Base-by-base conservation (phyloP, 2,113 vertebrate genomes). In the Vireo altiloquus region DNA sequence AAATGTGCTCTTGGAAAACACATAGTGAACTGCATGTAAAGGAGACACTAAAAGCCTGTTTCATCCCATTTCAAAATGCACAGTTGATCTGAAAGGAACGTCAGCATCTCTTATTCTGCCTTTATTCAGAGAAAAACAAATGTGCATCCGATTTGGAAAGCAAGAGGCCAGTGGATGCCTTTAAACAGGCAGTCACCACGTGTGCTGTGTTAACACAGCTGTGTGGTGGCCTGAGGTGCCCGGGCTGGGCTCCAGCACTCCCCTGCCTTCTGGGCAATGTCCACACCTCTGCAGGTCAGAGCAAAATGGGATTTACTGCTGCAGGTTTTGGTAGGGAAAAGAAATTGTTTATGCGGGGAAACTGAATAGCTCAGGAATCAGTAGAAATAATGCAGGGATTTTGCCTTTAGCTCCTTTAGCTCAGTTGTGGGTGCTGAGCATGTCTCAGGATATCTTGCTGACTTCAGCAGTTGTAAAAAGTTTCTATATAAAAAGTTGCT, bases 11-110 rank as follows among this genome's bases (percentile, higher is more conserved):
- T 93, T 92, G 82, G 80, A 96, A 91, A 95, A 90, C 86, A 35
- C 89, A 46, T 15, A 94, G 91, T 74, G 87, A 96, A 82, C 82
- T 95, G 82, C 89, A 93, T 97, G 87, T 95, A 91, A 94, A 96
- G 91, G 54, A 94, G 91, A 90, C 40, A 63, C 91, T 93, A 95
- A 94, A 92, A 97, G 91, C 90, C 76, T 80, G 70, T 56, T 97
- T 94, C 83, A 78, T 96, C 84, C 66, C 42, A 72, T 96, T 96
- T 95, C 79, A 87, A 92, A 95, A 95, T 54, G 59, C 82, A 80
- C 56, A 74, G 92, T 46, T 94, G 80, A 96, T 95, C 85, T 86
- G 90, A 95, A 94, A 90, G 76, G 88, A 76, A 87, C 3, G 40
- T 82, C 87, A 96, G 88, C 83, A 89, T 93, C 83, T 90, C 94